Conservation (phyloP, 2,888 invertebrate genomes). For the Yponomeuta sedellus region DNA sequence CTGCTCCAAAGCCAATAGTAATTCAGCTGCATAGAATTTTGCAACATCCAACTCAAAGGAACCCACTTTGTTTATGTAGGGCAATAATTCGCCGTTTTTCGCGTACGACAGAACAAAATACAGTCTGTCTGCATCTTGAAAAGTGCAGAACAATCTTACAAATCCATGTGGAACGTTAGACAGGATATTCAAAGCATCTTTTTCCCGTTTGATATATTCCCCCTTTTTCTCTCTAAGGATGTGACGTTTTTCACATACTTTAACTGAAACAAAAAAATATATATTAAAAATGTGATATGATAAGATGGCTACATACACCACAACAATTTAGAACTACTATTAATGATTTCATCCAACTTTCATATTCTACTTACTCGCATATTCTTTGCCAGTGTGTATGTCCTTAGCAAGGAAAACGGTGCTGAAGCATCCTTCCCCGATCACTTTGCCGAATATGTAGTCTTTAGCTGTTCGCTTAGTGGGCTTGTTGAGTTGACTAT, state of each 20-base stretch:
- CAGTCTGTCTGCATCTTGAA: constrained; percentile 93
- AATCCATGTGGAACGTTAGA: constrained; percentile 90
- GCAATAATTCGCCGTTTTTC: constrained; percentile 94
- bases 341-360: neutral
- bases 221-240: constrained; percentile 95
- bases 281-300: constrained; percentile 2
- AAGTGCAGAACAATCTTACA: constrained; percentile 95
- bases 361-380: constrained; percentile 87
- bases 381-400: constrained; percentile 91
- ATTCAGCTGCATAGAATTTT: constrained; percentile 95
- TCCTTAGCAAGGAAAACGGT: constrained; percentile 96
- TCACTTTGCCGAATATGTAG: constrained; percentile 95
- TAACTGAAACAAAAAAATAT: constrained; percentile 81
- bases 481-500: constrained; percentile 52
- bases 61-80: constrained; percentile 93
- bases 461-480: constrained; percentile 88
- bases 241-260: constrained; percentile 97
- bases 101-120: constrained; percentile 98
- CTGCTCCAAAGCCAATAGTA: constrained; percentile 93
- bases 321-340: constrained; percentile 12
- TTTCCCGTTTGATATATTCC: constrained; percentile 95
- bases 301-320: neutral
- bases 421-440: constrained; percentile 98
- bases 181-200: constrained; percentile 92
- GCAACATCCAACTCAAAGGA: constrained; percentile 93